Evolutionary conservation across 92 coral and sea anemone genomes (phyloP), one percentile per base, ranked within the genome.

Genomic region (Desmophyllum pertusum): DNA sequence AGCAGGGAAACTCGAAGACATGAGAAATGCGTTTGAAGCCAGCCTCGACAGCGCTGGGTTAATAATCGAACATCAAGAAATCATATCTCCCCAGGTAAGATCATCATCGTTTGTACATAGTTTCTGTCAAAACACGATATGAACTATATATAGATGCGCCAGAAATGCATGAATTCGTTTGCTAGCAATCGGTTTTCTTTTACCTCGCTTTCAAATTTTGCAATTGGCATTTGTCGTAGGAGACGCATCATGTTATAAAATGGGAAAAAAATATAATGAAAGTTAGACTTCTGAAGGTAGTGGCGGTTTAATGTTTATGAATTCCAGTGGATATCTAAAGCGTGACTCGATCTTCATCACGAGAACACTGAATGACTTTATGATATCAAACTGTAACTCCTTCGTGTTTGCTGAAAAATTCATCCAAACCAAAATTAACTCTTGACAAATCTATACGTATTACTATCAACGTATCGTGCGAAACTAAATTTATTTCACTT

Each of bases 31-130:
- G 37, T 90, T 76, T 53, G 90, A 90, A 53, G 62, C n/a, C 25
- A 81, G 50, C 33, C 79, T 90, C 8, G 23, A 52, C 50, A 78
- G 77, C 11, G 87, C 84, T 43, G 93, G 93, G 61, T 66, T 90
- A 37, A 53, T 76, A 39, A 63, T 90, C 13, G 87, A 86, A 41
- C 46, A 23, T 1, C 9, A 41, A n/a, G 53, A 52, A 23, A 14
- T 27, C 3, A 17, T 17, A 6, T 13, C 4, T 25, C 55, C 39
- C 8, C 64, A 33, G 63, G 79, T 75, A 50, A 51, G 79, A 19
- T 0, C 18, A 19, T 0, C 18, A 42, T 14, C 10, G 13, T n/a
- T 11, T 42, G 25, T 14, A n/a, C n/a, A n/a, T n/a, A 67, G 73
- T 5, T 3, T 4, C 41, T 7, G 25, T 67, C 42, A 36, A 38